Conservation (phyloP, 2,113 vertebrate species). For the Saguinus midas region DNA sequence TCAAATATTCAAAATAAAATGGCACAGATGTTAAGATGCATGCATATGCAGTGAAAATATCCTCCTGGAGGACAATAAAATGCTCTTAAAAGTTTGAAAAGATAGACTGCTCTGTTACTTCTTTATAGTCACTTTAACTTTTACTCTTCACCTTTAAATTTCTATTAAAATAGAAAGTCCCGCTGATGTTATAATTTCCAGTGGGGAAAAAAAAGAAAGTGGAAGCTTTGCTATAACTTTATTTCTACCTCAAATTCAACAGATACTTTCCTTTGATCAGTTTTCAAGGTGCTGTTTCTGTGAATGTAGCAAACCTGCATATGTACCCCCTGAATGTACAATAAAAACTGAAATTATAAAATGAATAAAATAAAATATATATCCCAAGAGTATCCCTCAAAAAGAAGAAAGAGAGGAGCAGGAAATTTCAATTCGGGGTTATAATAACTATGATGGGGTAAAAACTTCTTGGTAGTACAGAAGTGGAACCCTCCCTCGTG, state of each 20-base stretch:
- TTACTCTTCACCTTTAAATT: background rate
- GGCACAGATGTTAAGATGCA: conserved; percentile 53
- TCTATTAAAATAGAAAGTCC: background rate
- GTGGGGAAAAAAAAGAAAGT: background rate
- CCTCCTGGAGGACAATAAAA: background rate
- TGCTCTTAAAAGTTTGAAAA: background rate
- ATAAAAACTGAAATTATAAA: too few species aligned
- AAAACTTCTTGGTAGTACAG: background rate
- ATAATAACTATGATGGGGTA: background rate
- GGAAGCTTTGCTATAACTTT: background rate
- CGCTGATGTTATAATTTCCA: background rate
- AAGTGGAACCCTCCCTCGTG: accelerated
- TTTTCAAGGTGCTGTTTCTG: background rate
- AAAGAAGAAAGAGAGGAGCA: background rate
- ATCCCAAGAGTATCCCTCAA: too few species aligned
- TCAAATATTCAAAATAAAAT: conserved; percentile 52
- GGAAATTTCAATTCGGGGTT: background rate
- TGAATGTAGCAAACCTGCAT: background rate
- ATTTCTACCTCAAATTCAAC: background rate
- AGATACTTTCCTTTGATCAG: background rate
- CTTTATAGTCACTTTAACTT: background rate
- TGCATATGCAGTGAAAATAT: conserved; percentile 18
- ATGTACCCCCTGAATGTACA: too few species aligned
- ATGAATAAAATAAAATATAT: too few species aligned
- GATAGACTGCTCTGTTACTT: background rate